These are phyloP conservation scores for Hybos culiciformis DNA, from an alignment of 2,888 invertebrate species.

Conservation along the genomic window DNA sequence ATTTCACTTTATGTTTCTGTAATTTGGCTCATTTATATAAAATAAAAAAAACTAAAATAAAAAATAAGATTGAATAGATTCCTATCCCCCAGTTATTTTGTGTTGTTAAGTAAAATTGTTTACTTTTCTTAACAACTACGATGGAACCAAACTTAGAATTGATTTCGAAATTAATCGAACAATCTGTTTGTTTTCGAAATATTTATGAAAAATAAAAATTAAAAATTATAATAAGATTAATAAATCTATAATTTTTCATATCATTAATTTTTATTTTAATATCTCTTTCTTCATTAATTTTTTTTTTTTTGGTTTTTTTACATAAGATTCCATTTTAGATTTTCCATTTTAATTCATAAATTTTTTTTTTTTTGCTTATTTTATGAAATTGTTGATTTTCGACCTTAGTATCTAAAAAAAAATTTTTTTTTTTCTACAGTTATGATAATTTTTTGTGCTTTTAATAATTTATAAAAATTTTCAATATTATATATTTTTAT, in stretches of 20 bases:
- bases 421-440: not conserved
- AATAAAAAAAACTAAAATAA: no score
- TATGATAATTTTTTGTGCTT: not conserved
- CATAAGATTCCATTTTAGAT: not conserved
- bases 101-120: no score
- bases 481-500: not conserved
- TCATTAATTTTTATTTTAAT: not conserved
- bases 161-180: no score
- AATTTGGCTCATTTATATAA: no score
- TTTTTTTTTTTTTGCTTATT: not conserved
- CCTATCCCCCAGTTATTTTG: no score
- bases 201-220: no score
- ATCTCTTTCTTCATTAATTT: not conserved
- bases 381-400: not conserved
- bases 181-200: no score
- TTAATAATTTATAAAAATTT: not conserved
- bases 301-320: not conserved
- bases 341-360: not conserved
- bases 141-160: no score
- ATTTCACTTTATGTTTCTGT: no score
- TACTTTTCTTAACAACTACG: no score
- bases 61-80: no score
- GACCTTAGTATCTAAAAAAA: not conserved
- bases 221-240: no score
- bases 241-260: not conserved